Conservation (phyloP, 2,113 vertebrate species). For the Erpornis zantholeuca region DNA sequence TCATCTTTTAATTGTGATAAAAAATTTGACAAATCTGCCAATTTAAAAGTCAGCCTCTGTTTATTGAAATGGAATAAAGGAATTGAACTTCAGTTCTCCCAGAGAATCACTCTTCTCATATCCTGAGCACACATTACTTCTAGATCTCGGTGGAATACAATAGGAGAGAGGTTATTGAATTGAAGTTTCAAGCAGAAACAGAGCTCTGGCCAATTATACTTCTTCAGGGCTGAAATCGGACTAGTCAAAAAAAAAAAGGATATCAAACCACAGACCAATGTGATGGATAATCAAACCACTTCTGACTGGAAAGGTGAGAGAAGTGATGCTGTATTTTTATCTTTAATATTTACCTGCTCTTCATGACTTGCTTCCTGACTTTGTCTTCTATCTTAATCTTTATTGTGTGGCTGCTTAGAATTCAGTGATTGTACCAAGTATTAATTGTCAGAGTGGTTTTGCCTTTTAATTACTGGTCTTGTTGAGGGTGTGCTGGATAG, state of each 20-base stretch:
- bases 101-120: constrained; percentile 49
- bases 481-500: not conserved
- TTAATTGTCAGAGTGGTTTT: not conserved
- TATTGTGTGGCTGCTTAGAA: not conserved
- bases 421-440: not conserved
- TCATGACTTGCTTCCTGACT: not conserved
- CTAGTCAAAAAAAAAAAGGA: not conserved
- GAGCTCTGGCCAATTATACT: constrained; percentile 46
- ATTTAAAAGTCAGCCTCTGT: constrained; percentile 38
- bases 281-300: not conserved
- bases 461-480: not conserved
- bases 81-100: constrained; percentile 43
- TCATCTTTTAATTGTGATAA: constrained; percentile 46
- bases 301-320: not conserved
- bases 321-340: not conserved
- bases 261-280: not conserved
- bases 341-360: not conserved
- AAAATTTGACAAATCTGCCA: constrained; percentile 20
- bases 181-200: constrained; percentile 49
- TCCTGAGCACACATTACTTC: constrained; percentile 25
- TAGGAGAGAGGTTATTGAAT: constrained; percentile 53
- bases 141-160: constrained; percentile 59
- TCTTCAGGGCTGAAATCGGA: constrained; percentile 30
- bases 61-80: constrained; percentile 56
- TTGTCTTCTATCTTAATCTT: not conserved